Evolutionary conservation across 2,797 vertebrate genomes (phyloP).

Genomic region (Cheirogaleus major): DNA sequence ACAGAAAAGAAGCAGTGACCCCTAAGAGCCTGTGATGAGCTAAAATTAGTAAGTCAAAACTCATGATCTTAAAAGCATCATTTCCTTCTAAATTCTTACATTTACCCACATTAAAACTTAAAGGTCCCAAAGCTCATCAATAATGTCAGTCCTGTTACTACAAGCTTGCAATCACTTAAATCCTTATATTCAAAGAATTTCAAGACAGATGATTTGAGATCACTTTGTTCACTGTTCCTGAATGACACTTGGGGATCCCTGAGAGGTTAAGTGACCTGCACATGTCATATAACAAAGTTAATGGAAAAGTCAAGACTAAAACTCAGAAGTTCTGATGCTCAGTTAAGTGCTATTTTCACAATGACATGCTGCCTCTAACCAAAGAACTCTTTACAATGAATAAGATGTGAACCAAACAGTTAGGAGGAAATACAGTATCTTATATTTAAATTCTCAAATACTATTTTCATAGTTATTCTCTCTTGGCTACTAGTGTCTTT

Average conservation of each 20-base stretch:
- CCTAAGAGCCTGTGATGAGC: background rate
- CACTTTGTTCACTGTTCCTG: background rate
- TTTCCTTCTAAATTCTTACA: background rate
- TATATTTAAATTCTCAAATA: background rate
- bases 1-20: slow-evolving; percentile 1
- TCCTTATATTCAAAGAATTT: background rate
- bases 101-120: background rate
- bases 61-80: background rate
- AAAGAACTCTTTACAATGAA: background rate
- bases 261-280: background rate
- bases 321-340: background rate
- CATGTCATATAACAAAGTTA: background rate
- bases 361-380: background rate
- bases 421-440: background rate
- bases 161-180: background rate
- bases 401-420: background rate
- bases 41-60: background rate
- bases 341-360: background rate
- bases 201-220: background rate
- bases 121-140: background rate
- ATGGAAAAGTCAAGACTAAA: background rate
- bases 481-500: background rate
- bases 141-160: background rate
- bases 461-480: background rate
- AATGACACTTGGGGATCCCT: background rate